A percentile compares a stretch with the other conserved stretches of the same genome.
phyloP scores from a whole-genome alignment of 2,888 invertebrate species.

The Amphipoea lucens region DNA sequence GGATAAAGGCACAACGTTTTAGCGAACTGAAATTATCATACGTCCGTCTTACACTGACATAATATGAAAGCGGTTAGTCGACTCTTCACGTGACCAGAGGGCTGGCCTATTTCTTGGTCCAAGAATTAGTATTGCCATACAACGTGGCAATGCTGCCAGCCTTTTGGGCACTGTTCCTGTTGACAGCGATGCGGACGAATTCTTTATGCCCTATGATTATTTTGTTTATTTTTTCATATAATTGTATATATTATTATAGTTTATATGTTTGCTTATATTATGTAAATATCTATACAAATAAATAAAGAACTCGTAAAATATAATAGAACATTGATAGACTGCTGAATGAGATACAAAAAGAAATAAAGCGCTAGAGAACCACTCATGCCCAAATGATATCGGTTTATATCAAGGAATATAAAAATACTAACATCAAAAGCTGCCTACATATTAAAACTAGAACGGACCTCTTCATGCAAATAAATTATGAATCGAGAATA shows the following conservation, averaged over 20 bases:
- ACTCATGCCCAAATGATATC: slow-evolving; percentile 34
- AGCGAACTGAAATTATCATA: background rate
- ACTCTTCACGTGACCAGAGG: too few relatives aligned
- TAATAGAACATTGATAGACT: slow-evolving; percentile 5
- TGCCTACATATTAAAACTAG: slow-evolving; percentile 58
- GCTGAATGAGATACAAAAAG: slow-evolving; percentile 6
- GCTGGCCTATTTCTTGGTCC: too few relatives aligned
- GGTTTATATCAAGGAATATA: background rate
- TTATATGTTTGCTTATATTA: too few relatives aligned
- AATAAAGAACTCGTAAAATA: background rate
- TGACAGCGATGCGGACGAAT: too few relatives aligned
- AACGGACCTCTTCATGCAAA: slow-evolving; percentile 52
- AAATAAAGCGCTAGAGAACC: background rate
- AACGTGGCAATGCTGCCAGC: too few relatives aligned
- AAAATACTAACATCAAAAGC: slow-evolving; percentile 18
- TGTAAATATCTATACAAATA: too few relatives aligned
- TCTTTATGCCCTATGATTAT: too few relatives aligned
- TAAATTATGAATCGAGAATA: slow-evolving; percentile 68
- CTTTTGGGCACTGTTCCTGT: too few relatives aligned
- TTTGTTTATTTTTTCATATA: too few relatives aligned
- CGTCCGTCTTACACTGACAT: background rate
- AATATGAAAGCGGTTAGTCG: too few relatives aligned
- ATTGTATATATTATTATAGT: too few relatives aligned
- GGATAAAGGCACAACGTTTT: background rate
- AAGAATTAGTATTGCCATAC: too few relatives aligned